Percentiles rank a stretch among this genome's conserved stretches.
These are phyloP conservation scores for Hemicordylus capensis DNA, from an alignment of 2,113 vertebrate species.

Conservation along the genomic window DNA sequence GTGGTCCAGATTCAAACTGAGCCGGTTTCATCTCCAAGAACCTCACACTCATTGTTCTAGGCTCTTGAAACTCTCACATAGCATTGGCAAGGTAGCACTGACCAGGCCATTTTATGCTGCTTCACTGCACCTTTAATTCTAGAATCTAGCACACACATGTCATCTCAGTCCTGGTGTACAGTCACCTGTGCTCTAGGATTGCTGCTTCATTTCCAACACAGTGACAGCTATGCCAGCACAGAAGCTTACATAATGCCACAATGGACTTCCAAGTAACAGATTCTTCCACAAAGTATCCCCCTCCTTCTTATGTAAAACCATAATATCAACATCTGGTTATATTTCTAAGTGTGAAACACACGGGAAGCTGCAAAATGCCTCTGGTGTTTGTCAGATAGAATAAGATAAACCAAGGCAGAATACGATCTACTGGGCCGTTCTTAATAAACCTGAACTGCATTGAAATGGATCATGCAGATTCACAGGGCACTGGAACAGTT, in stretches of 20 bases:
- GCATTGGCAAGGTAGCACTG: not conserved
- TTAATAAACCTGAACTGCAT: not conserved
- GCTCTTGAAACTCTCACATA: rapidly evolving
- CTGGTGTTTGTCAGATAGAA: not conserved
- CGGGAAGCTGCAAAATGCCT: not conserved
- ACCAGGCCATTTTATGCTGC: not conserved
- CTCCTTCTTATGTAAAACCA: not conserved
- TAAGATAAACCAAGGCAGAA: not conserved
- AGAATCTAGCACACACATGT: not conserved
- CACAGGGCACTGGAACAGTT: not conserved
- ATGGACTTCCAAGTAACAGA: not conserved
- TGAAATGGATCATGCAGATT: not conserved
- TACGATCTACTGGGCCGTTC: not conserved
- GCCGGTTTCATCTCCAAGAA: too few species aligned
- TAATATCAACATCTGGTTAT: not conserved
- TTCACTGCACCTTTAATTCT: not conserved
- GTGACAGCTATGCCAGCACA: not conserved
- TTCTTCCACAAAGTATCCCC: not conserved
- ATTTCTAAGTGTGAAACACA: not conserved
- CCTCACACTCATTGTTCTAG: not conserved
- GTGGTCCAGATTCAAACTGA: too few species aligned
- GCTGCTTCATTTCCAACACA: not conserved
- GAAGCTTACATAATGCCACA: not conserved
- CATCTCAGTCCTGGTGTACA: not conserved
- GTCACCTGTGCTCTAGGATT: not conserved